phyloP scores from a whole-genome alignment of 2,113 vertebrate species.

The Danio rerio region DNA sequence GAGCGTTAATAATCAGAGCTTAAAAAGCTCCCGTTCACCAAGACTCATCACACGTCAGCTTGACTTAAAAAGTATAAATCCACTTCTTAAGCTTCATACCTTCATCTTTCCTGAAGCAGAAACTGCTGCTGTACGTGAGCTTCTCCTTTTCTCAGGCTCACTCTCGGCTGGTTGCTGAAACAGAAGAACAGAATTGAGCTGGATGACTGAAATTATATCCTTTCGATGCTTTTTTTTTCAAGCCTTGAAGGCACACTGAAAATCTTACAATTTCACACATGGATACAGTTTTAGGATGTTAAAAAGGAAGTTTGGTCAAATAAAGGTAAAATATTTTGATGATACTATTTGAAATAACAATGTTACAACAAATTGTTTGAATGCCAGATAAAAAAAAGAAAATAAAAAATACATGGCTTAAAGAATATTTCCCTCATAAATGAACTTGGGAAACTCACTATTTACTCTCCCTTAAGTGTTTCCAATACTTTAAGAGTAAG shows the following conservation, averaged over 20 bases:
- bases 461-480: too few species aligned
- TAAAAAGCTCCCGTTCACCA: not conserved
- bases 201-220: not conserved
- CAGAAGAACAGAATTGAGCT: not conserved
- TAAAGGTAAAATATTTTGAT: not conserved
- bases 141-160: slow-evolving; percentile 63
- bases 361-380: not conserved
- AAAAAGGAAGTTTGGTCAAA: not conserved
- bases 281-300: not conserved
- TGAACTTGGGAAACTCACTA: too few species aligned
- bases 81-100: slow-evolving; percentile 64
- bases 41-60: slow-evolving; percentile 26
- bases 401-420: too few species aligned
- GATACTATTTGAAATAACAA: not conserved
- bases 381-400: too few species aligned
- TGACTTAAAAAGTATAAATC: slow-evolving; percentile 47
- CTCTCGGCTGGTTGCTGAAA: slow-evolving; percentile 66
- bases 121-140: slow-evolving; percentile 70
- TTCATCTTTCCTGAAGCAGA: slow-evolving; percentile 75
- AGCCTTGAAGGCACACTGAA: not conserved
- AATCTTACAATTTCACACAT: not conserved
- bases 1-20: slow-evolving; percentile 18
- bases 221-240: not conserved
- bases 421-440: too few species aligned
- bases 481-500: too few species aligned